A percentile compares a stretch with the other conserved stretches of the same genome.
phyloP scores from a whole-genome alignment of 1,140 invertebrate genomes.

The Macrocentrus cingulum region DNA sequence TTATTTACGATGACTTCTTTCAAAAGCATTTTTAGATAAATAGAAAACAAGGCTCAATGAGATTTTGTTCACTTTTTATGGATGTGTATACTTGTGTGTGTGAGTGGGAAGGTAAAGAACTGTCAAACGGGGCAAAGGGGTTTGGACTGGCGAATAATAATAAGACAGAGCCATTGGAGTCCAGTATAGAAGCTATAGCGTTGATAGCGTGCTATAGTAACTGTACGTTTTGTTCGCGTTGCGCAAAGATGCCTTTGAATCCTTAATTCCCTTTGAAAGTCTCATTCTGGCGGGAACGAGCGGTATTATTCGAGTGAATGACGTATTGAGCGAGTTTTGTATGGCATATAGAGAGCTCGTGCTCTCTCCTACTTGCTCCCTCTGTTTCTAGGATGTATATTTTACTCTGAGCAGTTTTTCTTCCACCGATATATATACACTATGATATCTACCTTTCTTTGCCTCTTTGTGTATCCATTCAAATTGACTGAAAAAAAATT shows the following conservation, averaged over 20 bases:
- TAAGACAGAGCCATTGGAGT: constrained; percentile 4
- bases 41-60: too few species aligned
- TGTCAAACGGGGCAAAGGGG: too few species aligned
- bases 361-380: constrained; percentile 17
- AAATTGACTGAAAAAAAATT: too few species aligned
- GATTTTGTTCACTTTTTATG: too few species aligned
- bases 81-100: too few species aligned
- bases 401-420: constrained; percentile 6
- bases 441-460: background rate
- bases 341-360: constrained; percentile 44
- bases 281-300: constrained; percentile 59
- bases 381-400: constrained; percentile 17
- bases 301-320: constrained; percentile 59
- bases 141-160: background rate
- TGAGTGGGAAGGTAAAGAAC: too few species aligned
- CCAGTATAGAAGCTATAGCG: background rate
- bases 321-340: constrained; percentile 61
- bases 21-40: too few species aligned
- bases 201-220: constrained; percentile 31
- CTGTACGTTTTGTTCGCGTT: constrained; percentile 51
- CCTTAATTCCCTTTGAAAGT: constrained; percentile 61
- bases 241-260: constrained; percentile 60
- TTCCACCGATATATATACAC: background rate
- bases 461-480: background rate
- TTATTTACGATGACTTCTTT: too few species aligned